phyloP scores from a whole-genome alignment of 2,797 vertebrate genomes.

The Alca torda region DNA sequence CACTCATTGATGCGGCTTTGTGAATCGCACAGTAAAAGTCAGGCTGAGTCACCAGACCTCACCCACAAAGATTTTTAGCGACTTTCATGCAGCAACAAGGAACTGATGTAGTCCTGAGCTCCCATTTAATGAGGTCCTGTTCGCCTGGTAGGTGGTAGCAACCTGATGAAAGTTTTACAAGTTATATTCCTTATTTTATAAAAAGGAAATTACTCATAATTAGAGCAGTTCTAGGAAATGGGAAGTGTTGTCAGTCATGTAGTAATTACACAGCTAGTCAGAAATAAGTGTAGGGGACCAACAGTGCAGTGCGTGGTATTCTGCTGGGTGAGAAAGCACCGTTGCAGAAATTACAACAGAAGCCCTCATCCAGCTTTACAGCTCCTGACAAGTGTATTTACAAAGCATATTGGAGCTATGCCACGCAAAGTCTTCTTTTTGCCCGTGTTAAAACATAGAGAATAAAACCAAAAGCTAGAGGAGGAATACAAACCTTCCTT shows the following conservation, averaged over 20 bases:
- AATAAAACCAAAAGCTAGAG: neutral
- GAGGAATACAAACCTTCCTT: neutral
- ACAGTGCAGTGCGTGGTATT: neutral
- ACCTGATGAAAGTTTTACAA: neutral
- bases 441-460: neutral
- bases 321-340: neutral
- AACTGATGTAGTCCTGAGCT: neutral
- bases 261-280: neutral
- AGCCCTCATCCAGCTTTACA: neutral
- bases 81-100: neutral
- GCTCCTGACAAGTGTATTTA: neutral
- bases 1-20: neutral
- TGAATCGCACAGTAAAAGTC: neutral
- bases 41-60: neutral
- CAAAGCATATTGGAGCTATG: neutral
- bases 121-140: neutral
- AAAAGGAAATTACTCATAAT: conserved; percentile 48
- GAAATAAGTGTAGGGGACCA: neutral
- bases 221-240: conserved; percentile 55
- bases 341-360: neutral
- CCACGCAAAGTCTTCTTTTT: neutral
- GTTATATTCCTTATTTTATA: neutral
- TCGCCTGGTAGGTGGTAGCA: neutral
- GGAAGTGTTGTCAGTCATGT: conserved; percentile 28
- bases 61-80: neutral